Evolutionary conservation across 1,140 invertebrate genomes (phyloP).

Genomic region (Lepidotrigona ventralis): DNA sequence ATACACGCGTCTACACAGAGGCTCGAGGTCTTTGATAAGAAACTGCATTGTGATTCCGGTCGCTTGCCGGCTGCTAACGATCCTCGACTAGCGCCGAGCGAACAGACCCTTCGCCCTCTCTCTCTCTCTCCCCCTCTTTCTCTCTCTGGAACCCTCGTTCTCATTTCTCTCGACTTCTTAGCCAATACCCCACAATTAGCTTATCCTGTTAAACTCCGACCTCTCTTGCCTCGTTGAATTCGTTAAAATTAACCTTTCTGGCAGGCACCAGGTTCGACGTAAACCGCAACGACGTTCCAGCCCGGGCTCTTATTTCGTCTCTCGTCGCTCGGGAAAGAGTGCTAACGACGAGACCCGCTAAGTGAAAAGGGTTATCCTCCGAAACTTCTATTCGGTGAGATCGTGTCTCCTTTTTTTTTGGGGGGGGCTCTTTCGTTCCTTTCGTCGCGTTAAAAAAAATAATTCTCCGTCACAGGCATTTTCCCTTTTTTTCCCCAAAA

Average conservation of each 20-base stretch:
- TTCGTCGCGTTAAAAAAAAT: neutral
- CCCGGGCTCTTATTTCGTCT: constrained; percentile 45
- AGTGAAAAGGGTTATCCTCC: constrained; percentile 50
- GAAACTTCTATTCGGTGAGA: constrained; percentile 12
- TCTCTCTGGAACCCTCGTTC: constrained; percentile 55
- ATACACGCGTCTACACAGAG: constrained; percentile 27
- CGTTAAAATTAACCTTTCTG: constrained; percentile 78
- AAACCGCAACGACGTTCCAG: constrained; percentile 60
- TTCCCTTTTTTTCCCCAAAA: too few species aligned
- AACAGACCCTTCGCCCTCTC: constrained; percentile 55
- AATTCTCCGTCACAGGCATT: too few species aligned
- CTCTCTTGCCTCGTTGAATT: constrained; percentile 76
- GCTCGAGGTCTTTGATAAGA: constrained; percentile 68
- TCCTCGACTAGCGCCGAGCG: constrained; percentile 68
- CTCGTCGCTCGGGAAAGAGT: constrained; percentile 51
- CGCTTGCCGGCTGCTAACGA: constrained; percentile 78
- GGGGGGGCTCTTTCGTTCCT: neutral
- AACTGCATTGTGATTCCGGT: constrained; percentile 79
- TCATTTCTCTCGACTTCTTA: constrained; percentile 76
- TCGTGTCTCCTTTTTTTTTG: neutral
- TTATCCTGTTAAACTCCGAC: constrained; percentile 79
- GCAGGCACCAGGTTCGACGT: constrained; percentile 63
- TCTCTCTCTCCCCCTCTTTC: constrained; percentile 18
- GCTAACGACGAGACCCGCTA: constrained; percentile 54
- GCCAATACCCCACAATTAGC: constrained; percentile 80